Percentiles rank a stretch among this genome's conserved stretches.
These are phyloP conservation scores for Vanacampus margaritifer DNA, from an alignment of 2,113 vertebrate genomes.

Conservation along the genomic window DNA sequence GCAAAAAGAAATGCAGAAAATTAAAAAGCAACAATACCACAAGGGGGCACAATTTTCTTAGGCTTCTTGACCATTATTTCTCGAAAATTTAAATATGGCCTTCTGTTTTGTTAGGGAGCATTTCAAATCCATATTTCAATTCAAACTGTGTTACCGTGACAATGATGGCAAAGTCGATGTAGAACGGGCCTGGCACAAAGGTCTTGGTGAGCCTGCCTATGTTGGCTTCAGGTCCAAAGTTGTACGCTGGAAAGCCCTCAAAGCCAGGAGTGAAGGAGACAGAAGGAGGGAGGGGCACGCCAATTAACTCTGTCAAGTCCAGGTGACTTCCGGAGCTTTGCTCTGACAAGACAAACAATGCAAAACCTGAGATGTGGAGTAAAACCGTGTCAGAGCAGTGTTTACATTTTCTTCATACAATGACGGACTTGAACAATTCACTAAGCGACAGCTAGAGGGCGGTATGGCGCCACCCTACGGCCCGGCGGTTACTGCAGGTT, in stretches of 20 bases:
- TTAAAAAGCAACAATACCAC: constrained; percentile 3
- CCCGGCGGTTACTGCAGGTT: not conserved
- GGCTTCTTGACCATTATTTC: no score
- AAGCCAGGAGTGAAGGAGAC: constrained; percentile 88
- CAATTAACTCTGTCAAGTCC: constrained; percentile 88
- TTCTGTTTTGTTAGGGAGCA: not conserved
- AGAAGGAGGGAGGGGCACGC: constrained; percentile 87
- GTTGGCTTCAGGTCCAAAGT: constrained; percentile 82
- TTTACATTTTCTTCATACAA: not conserved
- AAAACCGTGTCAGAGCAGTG: not conserved
- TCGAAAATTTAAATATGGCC: not conserved
- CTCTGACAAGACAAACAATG: constrained; percentile 64
- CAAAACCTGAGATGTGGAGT: not conserved
- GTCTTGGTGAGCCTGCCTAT: constrained; percentile 84
- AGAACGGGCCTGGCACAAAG: constrained; percentile 82
- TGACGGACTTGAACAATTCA: not conserved
- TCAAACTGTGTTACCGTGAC: constrained; percentile 69
- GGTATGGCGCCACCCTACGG: no score
- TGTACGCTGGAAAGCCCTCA: constrained; percentile 87
- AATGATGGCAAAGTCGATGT: constrained; percentile 81
- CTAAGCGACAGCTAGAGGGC: no score
- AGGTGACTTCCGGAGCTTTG: constrained; percentile 72
- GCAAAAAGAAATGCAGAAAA: not conserved
- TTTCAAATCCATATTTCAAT: not conserved
- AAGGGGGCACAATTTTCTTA: constrained; percentile 6